Evolutionary conservation across 2,888 invertebrate species (phyloP).

Genomic region (Troglohyphantes excavatus): DNA sequence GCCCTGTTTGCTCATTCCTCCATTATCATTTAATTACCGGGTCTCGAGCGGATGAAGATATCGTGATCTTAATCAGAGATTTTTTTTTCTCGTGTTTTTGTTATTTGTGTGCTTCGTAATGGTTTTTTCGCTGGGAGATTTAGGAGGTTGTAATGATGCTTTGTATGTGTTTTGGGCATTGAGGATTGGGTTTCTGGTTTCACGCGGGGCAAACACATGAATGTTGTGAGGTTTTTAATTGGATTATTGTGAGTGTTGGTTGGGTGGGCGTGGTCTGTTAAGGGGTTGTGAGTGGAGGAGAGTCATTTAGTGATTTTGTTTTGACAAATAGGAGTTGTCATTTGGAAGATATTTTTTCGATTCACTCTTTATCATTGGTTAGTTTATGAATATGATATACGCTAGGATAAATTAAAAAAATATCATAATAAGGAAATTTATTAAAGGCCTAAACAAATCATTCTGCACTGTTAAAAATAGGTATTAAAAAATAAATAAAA

Average conservation of each 20-base stretch:
- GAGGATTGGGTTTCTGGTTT: constrained; percentile 36
- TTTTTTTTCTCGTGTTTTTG: too few species aligned
- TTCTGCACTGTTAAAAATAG: too few species aligned
- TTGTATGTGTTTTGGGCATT: not conserved
- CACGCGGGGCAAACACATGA: not conserved
- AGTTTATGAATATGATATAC: too few species aligned
- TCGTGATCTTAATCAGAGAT: constrained; percentile 73
- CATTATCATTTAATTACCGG: constrained; percentile 78
- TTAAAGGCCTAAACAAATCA: too few species aligned
- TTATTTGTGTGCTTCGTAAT: constrained; percentile 6
- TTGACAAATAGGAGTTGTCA: too few species aligned
- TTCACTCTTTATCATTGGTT: too few species aligned
- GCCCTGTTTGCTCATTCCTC: constrained; percentile 72
- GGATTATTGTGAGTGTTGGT: not conserved
- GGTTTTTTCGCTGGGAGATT: not conserved
- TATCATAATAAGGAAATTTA: too few species aligned
- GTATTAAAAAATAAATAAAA: too few species aligned
- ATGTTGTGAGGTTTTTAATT: not conserved
- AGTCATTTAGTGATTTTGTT: too few species aligned
- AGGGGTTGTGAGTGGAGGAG: not conserved
- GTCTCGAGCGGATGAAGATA: constrained; percentile 49
- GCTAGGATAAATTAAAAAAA: too few species aligned
- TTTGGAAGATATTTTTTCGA: too few species aligned
- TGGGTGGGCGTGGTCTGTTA: not conserved
- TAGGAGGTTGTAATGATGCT: not conserved